These are phyloP conservation scores for Campylomormyrus numenius DNA, from an alignment of 2,113 vertebrate species.

Conservation along the genomic window DNA sequence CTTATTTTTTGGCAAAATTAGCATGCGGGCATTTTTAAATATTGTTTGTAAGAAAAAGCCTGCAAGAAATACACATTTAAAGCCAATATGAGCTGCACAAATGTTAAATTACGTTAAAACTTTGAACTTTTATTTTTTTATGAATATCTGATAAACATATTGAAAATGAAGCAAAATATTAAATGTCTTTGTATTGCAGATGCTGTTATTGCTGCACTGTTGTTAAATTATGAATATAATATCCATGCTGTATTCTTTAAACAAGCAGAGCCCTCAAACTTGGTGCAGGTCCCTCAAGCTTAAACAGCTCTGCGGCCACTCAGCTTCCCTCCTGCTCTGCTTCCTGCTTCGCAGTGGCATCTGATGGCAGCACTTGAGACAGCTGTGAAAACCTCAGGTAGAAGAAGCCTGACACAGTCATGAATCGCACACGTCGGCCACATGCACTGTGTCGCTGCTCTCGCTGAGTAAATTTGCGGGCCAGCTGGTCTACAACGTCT, in stretches of 20 bases:
- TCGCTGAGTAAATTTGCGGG: neutral
- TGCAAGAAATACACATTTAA: neutral
- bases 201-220: neutral
- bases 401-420: neutral
- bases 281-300: neutral
- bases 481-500: neutral
- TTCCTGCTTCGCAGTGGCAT: neutral
- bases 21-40: neutral
- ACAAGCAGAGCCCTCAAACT: neutral
- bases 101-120: neutral
- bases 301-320: neutral
- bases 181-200: neutral
- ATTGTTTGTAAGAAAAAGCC: neutral
- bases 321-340: neutral
- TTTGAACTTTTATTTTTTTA: neutral
- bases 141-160: neutral
- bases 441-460: neutral
- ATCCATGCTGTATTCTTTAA: neutral
- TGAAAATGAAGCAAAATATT: neutral
- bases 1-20: neutral
- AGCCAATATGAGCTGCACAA: neutral
- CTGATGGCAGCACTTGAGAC: neutral
- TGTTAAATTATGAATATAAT: neutral
- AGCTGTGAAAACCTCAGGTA: neutral
- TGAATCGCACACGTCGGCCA: neutral